These are phyloP conservation scores for Malthinus seriepunctatus DNA, from an alignment of 2,888 invertebrate species.

Conservation along the genomic window DNA sequence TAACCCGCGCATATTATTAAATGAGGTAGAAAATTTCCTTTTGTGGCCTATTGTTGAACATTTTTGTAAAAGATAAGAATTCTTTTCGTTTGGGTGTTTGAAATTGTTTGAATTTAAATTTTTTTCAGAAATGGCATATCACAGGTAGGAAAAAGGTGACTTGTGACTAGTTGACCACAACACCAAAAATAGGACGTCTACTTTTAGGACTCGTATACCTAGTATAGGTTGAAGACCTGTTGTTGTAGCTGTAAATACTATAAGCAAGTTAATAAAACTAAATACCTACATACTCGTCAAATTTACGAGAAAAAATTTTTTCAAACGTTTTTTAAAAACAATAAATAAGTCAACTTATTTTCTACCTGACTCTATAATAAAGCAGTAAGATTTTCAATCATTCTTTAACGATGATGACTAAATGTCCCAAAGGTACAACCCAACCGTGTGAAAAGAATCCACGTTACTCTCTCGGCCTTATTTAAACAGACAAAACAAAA, in stretches of 20 bases:
- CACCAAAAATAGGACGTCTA: not conserved
- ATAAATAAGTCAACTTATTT: not conserved
- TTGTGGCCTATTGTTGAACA: too few relatives aligned
- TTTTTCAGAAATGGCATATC: too few relatives aligned
- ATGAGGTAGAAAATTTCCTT: too few relatives aligned
- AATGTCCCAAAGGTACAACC: constrained; percentile 16
- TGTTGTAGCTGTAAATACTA: constrained; percentile 12
- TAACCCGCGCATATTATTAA: too few relatives aligned
- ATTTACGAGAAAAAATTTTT: too few relatives aligned
- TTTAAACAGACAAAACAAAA: constrained; percentile 12
- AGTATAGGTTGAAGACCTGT: constrained; percentile 39
- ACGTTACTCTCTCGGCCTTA: constrained; percentile 13
- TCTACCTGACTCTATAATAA: constrained; percentile 17
- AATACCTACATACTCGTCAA: too few relatives aligned
- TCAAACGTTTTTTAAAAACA: too few relatives aligned
- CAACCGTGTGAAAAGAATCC: constrained; percentile 26
- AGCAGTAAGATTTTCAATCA: constrained; percentile 22
- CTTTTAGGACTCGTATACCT: constrained; percentile 23
- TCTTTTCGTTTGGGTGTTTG: too few relatives aligned
- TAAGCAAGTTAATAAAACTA: constrained; percentile 27
- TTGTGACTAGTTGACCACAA: too few relatives aligned
- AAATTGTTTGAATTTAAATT: too few relatives aligned
- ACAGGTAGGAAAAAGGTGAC: too few relatives aligned
- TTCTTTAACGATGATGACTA: constrained; percentile 21
- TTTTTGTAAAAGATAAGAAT: too few relatives aligned